A percentile compares a stretch with the other conserved stretches of the same genome.
Evolutionary conservation across 2,797 vertebrate species (phyloP).

Genomic region (Chaenodraco wilsoni): DNA sequence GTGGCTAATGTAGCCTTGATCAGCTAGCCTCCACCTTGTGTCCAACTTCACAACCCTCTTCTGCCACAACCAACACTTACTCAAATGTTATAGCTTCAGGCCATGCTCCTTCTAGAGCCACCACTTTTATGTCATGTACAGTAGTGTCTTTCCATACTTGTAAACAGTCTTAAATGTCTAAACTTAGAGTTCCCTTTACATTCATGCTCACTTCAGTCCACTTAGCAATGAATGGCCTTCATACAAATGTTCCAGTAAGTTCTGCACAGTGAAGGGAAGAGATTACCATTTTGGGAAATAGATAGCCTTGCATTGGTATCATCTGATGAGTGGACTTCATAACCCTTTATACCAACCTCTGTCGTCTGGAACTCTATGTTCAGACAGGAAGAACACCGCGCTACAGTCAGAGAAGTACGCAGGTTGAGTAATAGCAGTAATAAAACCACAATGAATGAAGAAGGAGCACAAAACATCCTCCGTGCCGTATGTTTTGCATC

Average conservation of each 20-base stretch:
- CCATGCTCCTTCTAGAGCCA: too few species aligned
- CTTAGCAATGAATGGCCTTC: not conserved
- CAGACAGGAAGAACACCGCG: not conserved
- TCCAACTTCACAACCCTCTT: not conserved
- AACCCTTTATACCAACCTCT: too few species aligned
- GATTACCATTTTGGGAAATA: not conserved
- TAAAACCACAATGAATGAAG: constrained; percentile 32
- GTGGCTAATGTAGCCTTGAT: not conserved
- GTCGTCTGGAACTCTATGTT: not conserved
- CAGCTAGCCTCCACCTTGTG: not conserved
- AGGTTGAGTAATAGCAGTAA: not conserved
- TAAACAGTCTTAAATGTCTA: not conserved
- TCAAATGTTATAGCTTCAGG: not conserved
- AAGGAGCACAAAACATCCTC: constrained; percentile 20
- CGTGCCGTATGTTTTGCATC: not conserved
- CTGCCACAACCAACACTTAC: not conserved
- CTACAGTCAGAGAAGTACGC: not conserved
- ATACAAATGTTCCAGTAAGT: not conserved
- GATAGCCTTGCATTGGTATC: not conserved
- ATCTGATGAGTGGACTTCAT: not conserved
- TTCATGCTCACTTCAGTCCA: not conserved
- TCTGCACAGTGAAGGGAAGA: not conserved
- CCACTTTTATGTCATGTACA: too few species aligned
- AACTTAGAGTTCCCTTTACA: not conserved
- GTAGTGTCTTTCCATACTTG: too few species aligned